Conservation (phyloP, 1,140 invertebrate genomes). For the Goniozus legneri region DNA sequence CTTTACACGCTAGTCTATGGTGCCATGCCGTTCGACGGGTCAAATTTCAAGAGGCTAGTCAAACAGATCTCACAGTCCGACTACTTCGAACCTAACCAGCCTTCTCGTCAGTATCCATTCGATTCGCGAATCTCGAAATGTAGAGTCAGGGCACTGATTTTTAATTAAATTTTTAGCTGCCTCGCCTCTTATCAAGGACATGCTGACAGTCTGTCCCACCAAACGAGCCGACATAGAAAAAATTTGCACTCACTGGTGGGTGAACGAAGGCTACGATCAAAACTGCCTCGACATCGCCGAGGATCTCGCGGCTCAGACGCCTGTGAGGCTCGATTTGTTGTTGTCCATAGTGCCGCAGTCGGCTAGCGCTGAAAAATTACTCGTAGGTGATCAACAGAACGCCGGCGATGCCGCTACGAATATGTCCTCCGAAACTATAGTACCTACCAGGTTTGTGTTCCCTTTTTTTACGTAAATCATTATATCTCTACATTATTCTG, state of each 20-base stretch:
- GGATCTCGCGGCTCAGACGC: constrained; percentile 83
- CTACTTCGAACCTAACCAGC: constrained; percentile 94
- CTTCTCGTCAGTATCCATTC: constrained; percentile 70
- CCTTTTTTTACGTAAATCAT: too few relatives aligned
- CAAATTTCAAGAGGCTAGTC: constrained; percentile 94
- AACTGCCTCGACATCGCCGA: constrained; percentile 84
- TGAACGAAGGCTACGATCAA: constrained; percentile 83
- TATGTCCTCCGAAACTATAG: constrained; percentile 39
- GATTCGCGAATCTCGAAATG: background rate
- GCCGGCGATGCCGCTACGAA: constrained; percentile 42
- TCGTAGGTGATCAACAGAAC: constrained; percentile 56
- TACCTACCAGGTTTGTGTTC: constrained; percentile 58
- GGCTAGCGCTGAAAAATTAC: constrained; percentile 63
- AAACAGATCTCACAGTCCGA: constrained; percentile 96
- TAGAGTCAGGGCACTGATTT: constrained; percentile 12
- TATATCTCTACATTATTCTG: too few relatives aligned
- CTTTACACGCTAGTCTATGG: constrained; percentile 98
- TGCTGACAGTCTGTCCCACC: constrained; percentile 88
- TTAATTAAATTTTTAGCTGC: constrained; percentile 65
- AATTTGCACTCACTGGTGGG: constrained; percentile 92
- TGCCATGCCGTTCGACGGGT: constrained; percentile 99
- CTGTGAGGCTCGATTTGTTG: constrained; percentile 83
- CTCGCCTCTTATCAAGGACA: constrained; percentile 88
- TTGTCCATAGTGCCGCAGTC: constrained; percentile 75
- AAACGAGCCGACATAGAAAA: constrained; percentile 89